Evolutionary conservation across 2,113 vertebrate genomes (phyloP).

Genomic region (Dipodomys stephensi): DNA sequence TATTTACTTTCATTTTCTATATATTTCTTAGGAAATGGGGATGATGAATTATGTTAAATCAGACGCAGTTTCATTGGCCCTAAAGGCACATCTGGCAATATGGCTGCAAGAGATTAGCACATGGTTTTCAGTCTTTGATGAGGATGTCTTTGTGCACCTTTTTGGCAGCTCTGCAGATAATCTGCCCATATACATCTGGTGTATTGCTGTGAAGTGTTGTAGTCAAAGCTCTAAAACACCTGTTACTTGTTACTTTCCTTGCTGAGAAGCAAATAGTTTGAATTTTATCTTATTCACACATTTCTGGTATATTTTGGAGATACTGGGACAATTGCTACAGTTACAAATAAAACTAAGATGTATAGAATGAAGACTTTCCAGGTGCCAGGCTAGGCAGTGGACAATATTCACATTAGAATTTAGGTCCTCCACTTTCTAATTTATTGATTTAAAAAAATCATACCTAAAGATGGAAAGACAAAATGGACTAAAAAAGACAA

Average conservation of each 20-base stretch:
- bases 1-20: background rate
- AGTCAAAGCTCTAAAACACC: constrained; percentile 66
- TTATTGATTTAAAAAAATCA: background rate
- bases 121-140: constrained; percentile 59
- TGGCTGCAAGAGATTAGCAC: constrained; percentile 52
- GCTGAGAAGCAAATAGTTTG: constrained; percentile 61
- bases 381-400: background rate
- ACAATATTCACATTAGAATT: background rate
- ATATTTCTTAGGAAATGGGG: constrained; percentile 40
- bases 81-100: constrained; percentile 51
- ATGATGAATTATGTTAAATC: background rate
- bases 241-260: constrained; percentile 70
- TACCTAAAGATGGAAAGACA: background rate
- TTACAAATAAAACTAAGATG: constrained; percentile 1
- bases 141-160: constrained; percentile 58
- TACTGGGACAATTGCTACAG: background rate
- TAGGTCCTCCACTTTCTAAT: background rate
- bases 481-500: background rate
- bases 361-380: background rate
- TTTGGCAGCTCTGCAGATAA: constrained; percentile 67
- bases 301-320: constrained; percentile 32
- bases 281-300: constrained; percentile 49
- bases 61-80: constrained; percentile 42
- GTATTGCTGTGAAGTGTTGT: constrained; percentile 66
- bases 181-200: constrained; percentile 71